phyloP scores from a whole-genome alignment of 2,888 invertebrate genomes.

The Osedax fenrisi region DNA sequence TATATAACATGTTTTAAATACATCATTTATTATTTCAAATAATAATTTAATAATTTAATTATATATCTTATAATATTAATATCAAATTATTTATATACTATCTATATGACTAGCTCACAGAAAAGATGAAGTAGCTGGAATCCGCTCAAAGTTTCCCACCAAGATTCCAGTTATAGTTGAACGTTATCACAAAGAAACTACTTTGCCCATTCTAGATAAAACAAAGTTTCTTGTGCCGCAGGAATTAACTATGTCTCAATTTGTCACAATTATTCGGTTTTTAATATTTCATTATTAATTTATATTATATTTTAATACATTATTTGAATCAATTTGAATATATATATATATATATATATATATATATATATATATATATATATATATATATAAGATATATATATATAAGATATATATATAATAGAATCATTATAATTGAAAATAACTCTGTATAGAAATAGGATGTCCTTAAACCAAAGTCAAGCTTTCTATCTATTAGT shows the following conservation, averaged over 20 bases:
- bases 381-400: too few species aligned
- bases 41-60: too few species aligned
- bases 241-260: constrained; percentile 77
- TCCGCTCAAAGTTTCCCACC: constrained; percentile 65
- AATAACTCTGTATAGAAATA: constrained; percentile 55
- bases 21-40: too few species aligned
- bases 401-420: too few species aligned
- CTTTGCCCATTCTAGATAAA: constrained; percentile 67
- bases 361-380: constrained; percentile 9
- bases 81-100: too few species aligned
- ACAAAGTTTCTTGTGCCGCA: constrained; percentile 76
- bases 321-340: not conserved
- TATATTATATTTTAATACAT: not conserved
- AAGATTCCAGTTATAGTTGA: constrained; percentile 75
- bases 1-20: too few species aligned
- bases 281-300: constrained; percentile 3
- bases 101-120: too few species aligned
- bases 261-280: constrained; percentile 71
- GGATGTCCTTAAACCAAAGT: constrained; percentile 57
- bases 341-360: constrained; percentile 16
- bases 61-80: too few species aligned
- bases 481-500: constrained; percentile 72
- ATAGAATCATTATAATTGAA: too few species aligned
- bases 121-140: constrained; percentile 68
- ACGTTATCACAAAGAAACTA: constrained; percentile 66